Evolutionary conservation across 1,140 invertebrate genomes (phyloP), one percentile per base, ranked within the genome.

Genomic region (Nymphalis io): DNA sequence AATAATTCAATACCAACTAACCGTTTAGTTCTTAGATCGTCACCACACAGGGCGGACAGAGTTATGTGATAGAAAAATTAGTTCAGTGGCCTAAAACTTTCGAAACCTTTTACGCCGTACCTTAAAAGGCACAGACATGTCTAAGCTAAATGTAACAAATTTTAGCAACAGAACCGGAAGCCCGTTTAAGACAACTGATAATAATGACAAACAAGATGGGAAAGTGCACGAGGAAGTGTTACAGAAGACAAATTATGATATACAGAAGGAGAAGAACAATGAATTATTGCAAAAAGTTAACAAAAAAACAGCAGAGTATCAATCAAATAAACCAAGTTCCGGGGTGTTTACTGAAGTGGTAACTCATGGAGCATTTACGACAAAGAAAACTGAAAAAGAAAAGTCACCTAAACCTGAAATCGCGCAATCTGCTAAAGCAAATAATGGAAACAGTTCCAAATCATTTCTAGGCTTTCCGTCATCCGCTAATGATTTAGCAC

Each of bases 281-380:
- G 88, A 89, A 38, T 64, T 91, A 15, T 48, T 83, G n/a, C 83
- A 91, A 58, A 90, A 90, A 63, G 84, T 83, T 0, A 91, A 76
- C 53, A 90, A 91, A 64, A 91, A 88, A 70, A 82, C 87, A 12
- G 84, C 85, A 23, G 89, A 89, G 53, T 89, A 89, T 63, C 86
- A 90, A 63, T 83, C 87, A 11, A 85, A 82, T 70, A 89, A 89
- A 70, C 87, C 87, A 6, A 84, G 83, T 60, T 85, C 86, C 3
- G 89, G 89, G 11, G 81, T 87, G 3, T 91, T 91, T 66, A 91
- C 88, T 33, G 89, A 91, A 76, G 87, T 91, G 15, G 85, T 89
- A 0, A 84, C 86, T 10, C 85, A 89, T 38, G 89, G 88, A 15
- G 87, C 89, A 0, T 91, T 91, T 70, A 88, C 84, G 0, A 70